Percentiles rank a stretch among this genome's conserved stretches.
Evolutionary conservation across 2,888 invertebrate species (phyloP).

Genomic region (Heliconius cydno): DNA sequence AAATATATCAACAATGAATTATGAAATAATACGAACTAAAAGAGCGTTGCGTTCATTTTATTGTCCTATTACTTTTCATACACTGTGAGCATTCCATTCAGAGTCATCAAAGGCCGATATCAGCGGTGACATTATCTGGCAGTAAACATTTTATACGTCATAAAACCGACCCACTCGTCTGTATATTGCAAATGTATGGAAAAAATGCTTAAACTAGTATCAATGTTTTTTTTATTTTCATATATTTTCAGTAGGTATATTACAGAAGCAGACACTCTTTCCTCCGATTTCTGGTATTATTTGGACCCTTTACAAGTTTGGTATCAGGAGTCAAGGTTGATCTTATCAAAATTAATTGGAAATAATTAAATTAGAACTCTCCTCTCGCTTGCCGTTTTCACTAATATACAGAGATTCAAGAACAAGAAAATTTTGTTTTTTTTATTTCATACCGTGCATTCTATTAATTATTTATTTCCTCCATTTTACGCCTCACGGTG

Average conservation of each 20-base stretch:
- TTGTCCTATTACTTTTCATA: constrained; percentile 51
- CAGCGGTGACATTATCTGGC: constrained; percentile 57
- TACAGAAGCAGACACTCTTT: neutral
- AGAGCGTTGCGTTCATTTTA: constrained; percentile 43
- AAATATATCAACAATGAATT: constrained; percentile 2
- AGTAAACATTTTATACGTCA: constrained; percentile 60
- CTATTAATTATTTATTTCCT: too few relatives aligned
- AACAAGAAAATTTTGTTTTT: too few relatives aligned
- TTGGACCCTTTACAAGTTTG: neutral
- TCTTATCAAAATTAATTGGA: too few relatives aligned
- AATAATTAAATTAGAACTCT: too few relatives aligned
- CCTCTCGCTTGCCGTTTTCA: too few relatives aligned
- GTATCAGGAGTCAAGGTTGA: neutral
- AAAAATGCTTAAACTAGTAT: constrained; percentile 36
- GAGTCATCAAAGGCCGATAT: constrained; percentile 52
- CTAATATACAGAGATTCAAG: too few relatives aligned
- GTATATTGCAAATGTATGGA: constrained; percentile 47
- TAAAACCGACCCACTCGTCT: constrained; percentile 56
- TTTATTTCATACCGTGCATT: too few relatives aligned
- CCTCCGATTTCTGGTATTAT: neutral
- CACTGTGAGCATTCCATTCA: constrained; percentile 47
- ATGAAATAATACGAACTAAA: constrained; percentile 17
- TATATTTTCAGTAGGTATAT: too few relatives aligned
- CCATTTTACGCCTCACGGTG: too few relatives aligned
- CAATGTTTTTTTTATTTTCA: too few relatives aligned